Base-by-base conservation (phyloP, 2,888 invertebrate species). In the Pelosia muscerda region DNA sequence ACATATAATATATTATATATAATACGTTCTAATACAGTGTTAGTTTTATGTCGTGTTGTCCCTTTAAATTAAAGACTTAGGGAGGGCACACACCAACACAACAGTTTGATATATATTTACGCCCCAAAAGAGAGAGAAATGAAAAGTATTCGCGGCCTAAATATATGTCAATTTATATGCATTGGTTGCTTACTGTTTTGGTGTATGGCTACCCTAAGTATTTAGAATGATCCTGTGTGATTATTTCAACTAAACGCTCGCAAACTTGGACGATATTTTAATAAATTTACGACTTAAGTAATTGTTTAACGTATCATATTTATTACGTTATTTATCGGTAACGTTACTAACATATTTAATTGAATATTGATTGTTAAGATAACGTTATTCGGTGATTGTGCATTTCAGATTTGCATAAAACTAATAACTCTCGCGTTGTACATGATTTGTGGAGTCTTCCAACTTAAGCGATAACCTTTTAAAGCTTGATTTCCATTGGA, bases 11-110 rank as follows among this genome's bases (percentile, higher is more conserved):
- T 23, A 54, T 13, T 74, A 72, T 42, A 38, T 63, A 65, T 71
- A 67, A 49, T 67, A 68, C 65, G 68, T 72, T 72, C 19, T n/a
- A 25, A 28, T 61, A 22, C 61, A 59, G 28, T 26, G 10, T 61
- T 28, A 13, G n/a, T 53, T 53, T 61, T 61, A 53, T 22, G 53
- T 61, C 61, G 61, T 61, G 49, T 53, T 28, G 49, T 61, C 53
- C n/a, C 22, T 49, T 53, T 2, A 23, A 59, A 38, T 38, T 38
- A 25, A 10, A 34, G 25, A 22, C 15, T n/a, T n/a, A n/a, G n/a
- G n/a, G n/a, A n/a, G n/a, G n/a, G n/a, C n/a, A n/a, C n/a, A n/a
- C n/a, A n/a, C n/a, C n/a, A n/a, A n/a, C n/a, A n/a, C n/a, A n/a
- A n/a, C n/a, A n/a, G n/a, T n/a, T n/a, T n/a, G n/a, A n/a, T n/a